phyloP scores from a whole-genome alignment of 1,140 invertebrate genomes.

The Pogonognathellus flavescens region DNA sequence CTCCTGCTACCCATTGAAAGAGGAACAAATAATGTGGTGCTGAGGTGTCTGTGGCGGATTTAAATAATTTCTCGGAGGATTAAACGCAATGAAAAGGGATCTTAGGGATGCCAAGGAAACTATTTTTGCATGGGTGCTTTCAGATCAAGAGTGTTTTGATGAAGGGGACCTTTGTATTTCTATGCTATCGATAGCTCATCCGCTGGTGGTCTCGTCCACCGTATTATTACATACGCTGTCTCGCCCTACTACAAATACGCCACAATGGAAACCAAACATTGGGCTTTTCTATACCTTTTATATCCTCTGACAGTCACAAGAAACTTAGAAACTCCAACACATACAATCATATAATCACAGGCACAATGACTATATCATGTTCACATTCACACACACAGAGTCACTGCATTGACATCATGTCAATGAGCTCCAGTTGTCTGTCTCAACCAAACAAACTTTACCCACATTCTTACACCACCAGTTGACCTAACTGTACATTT shows the following conservation, averaged over 20 bases:
- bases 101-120: conserved; percentile 42
- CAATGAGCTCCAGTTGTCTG: conserved; percentile 25
- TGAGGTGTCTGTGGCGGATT: conserved; percentile 62
- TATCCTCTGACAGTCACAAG: conserved; percentile 1
- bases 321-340: not conserved
- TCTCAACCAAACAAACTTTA: not conserved
- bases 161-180: conserved; percentile 36
- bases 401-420: not conserved
- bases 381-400: conserved; percentile 14
- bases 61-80: conserved; percentile 67
- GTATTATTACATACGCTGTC: conserved; percentile 58
- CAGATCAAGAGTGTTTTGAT: conserved; percentile 43
- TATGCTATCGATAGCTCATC: conserved; percentile 45
- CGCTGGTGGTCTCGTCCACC: conserved; percentile 48
- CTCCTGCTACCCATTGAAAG: not conserved
- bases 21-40: conserved; percentile 41
- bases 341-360: conserved; percentile 1
- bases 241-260: conserved; percentile 58
- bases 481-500: not conserved
- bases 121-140: conserved; percentile 54
- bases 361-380: conserved; percentile 22
- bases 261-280: conserved; percentile 44
- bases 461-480: not conserved
- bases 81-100: conserved; percentile 59
- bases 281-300: conserved; percentile 8